Evolutionary conservation across 2,113 vertebrate genomes (phyloP).

Genomic region (Cinclus cinclus): DNA sequence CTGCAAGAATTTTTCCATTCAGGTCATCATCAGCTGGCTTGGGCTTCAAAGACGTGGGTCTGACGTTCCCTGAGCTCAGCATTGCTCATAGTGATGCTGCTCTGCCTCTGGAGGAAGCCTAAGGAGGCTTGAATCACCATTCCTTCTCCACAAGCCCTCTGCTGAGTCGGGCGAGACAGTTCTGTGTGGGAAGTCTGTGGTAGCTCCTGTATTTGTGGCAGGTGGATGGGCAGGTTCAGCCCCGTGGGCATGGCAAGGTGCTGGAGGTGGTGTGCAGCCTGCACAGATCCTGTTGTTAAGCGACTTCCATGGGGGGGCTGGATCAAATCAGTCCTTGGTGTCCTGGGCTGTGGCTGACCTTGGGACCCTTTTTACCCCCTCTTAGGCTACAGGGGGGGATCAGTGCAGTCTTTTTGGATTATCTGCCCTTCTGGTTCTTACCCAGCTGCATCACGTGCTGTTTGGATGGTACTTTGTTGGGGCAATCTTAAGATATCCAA

Average conservation of each 20-base stretch:
- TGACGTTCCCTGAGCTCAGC: not conserved
- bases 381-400: not conserved
- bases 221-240: not conserved
- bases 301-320: rapidly evolving
- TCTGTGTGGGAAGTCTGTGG: rapidly evolving
- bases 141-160: not conserved
- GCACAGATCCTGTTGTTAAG: not conserved
- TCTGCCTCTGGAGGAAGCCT: not conserved
- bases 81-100: not conserved
- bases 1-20: not conserved
- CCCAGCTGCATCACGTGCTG: rapidly evolving
- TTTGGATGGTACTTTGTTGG: not conserved
- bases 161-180: rapidly evolving
- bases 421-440: not conserved
- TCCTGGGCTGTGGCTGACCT: not conserved
- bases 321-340: not conserved
- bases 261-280: not conserved
- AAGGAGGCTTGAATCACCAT: not conserved
- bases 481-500: not conserved
- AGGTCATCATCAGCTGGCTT: not conserved
- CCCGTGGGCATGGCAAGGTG: rapidly evolving
- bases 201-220: not conserved
- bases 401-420: rapidly evolving
- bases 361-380: not conserved
- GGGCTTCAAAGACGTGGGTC: not conserved